Evolutionary conservation across 2,113 vertebrate species (phyloP).

Genomic region (Heloderma charlesbogerti): DNA sequence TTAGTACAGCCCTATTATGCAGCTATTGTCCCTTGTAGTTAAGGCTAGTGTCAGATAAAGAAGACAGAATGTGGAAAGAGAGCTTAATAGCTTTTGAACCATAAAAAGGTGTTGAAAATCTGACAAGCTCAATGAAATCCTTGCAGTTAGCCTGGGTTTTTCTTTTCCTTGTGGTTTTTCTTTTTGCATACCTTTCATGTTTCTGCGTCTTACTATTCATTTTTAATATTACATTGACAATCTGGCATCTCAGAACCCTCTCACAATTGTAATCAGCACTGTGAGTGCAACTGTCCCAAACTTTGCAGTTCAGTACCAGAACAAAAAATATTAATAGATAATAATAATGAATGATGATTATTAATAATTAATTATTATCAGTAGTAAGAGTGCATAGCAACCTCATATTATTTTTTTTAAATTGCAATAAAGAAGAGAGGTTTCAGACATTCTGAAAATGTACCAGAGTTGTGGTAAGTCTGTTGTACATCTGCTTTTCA

Average conservation of each 20-base stretch:
- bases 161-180: neutral
- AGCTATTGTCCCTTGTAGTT: neutral
- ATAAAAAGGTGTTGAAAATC: constrained; percentile 36
- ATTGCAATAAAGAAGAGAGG: too few species aligned
- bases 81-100: constrained; percentile 33
- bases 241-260: neutral
- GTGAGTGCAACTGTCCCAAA: neutral
- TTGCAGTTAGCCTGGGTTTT: constrained; percentile 1
- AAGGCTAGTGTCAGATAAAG: constrained; percentile 9
- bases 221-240: constrained; percentile 30
- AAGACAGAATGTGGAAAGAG: constrained; percentile 20
- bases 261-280: neutral
- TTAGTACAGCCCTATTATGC: constrained; percentile 1
- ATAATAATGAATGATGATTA: too few species aligned
- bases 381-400: too few species aligned
- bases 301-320: neutral
- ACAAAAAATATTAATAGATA: too few species aligned
- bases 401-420: too few species aligned
- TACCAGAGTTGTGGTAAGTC: too few species aligned
- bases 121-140: constrained; percentile 30
- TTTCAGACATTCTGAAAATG: too few species aligned
- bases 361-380: too few species aligned
- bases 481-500: too few species aligned
- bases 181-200: constrained; percentile 27
- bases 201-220: constrained; percentile 20